These are phyloP conservation scores for Sebastes taczanowskii DNA, from an alignment of 2,797 vertebrate species.

Conservation along the genomic window DNA sequence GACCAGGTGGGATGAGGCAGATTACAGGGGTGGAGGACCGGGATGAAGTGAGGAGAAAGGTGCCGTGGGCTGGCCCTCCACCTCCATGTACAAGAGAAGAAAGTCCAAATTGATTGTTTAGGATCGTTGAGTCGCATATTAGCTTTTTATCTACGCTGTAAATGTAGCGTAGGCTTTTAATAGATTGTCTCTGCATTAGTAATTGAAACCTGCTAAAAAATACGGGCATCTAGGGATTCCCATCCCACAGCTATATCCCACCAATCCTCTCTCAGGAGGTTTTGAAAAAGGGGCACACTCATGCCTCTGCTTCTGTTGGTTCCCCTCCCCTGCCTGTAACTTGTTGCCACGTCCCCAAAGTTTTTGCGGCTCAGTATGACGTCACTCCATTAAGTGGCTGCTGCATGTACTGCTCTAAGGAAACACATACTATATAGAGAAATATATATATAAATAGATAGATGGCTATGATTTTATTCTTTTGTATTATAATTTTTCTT, in stretches of 20 bases:
- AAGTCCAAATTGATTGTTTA: constrained; percentile 62
- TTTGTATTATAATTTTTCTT: constrained; percentile 83
- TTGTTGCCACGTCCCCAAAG: constrained; percentile 86
- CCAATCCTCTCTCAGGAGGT: constrained; percentile 70
- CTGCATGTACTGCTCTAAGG: constrained; percentile 95
- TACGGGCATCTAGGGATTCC: constrained; percentile 47
- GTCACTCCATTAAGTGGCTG: constrained; percentile 94
- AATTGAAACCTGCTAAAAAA: constrained; percentile 50
- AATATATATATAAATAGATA: constrained; percentile 88
- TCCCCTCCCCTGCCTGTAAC: constrained; percentile 82
- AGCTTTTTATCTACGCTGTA: constrained; percentile 70
- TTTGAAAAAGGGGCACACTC: constrained; percentile 59
- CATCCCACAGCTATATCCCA: constrained; percentile 61
- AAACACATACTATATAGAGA: constrained; percentile 88
- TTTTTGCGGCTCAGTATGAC: constrained; percentile 89
- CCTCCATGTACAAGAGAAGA: constrained; percentile 37
- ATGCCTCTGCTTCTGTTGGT: constrained; percentile 74
- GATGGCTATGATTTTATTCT: constrained; percentile 87
- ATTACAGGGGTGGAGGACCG: constrained; percentile 45
- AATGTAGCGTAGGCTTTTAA: constrained; percentile 58
- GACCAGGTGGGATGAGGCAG: constrained; percentile 63
- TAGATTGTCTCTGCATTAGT: constrained; percentile 64
- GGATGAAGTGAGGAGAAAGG: constrained; percentile 40
- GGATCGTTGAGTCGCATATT: constrained; percentile 55
- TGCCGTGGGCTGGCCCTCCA: constrained; percentile 60